A percentile compares a stretch with the other conserved stretches of the same genome.
phyloP scores from a whole-genome alignment of 2,113 vertebrate species.

The Catagonus wagneri region DNA sequence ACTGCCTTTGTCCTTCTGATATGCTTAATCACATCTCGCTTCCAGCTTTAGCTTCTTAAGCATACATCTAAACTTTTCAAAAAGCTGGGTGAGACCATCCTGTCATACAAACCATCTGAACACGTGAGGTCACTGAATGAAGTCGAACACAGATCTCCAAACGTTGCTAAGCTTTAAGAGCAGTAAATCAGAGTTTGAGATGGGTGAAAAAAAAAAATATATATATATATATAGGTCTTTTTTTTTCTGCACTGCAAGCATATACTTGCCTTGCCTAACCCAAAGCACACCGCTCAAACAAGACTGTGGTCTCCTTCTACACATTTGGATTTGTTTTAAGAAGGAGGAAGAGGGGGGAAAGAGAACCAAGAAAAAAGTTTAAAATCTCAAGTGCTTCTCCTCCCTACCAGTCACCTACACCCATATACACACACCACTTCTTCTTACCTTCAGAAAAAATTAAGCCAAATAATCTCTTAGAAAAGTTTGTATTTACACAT shows the following conservation, averaged over 20 bases:
- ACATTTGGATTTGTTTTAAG: background rate
- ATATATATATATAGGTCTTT: no score
- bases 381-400: background rate
- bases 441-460: conserved; percentile 10
- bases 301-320: background rate
- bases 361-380: background rate
- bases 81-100: background rate
- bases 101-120: conserved; percentile 16
- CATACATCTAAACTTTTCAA: conserved; percentile 59
- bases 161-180: conserved; percentile 42
- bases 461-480: conserved; percentile 42
- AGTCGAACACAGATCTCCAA: conserved; percentile 34
- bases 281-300: background rate
- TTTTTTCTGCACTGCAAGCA: background rate
- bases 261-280: conserved; percentile 4
- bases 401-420: background rate
- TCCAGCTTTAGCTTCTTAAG: conserved; percentile 32
- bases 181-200: conserved; percentile 14
- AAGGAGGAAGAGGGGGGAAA: background rate
- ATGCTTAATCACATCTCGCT: conserved; percentile 9
- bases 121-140: background rate
- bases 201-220: background rate
- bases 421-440: background rate
- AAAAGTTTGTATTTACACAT: conserved; percentile 40
- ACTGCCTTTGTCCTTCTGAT: conserved; percentile 24